phyloP scores from a whole-genome alignment of 2,113 vertebrate species.

The Nyctibius bracteatus region DNA sequence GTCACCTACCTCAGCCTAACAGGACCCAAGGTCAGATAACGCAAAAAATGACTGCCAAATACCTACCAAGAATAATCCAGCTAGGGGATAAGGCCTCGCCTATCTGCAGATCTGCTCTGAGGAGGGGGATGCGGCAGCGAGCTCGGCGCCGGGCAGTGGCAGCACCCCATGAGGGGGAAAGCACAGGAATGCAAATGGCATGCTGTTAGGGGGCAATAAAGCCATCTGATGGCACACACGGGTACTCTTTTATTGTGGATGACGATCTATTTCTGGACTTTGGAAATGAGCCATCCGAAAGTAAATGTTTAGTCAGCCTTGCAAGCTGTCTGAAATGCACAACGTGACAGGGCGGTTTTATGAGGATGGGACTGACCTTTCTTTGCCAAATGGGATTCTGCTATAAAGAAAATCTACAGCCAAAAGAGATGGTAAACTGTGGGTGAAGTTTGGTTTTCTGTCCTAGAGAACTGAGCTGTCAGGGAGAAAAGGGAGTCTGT shows the following conservation, averaged over 20 bases:
- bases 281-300: slow-evolving; percentile 37
- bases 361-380: neutral
- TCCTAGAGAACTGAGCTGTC: neutral
- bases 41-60: neutral
- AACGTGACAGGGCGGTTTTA: neutral
- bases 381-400: neutral
- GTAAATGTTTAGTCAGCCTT: slow-evolving; percentile 53
- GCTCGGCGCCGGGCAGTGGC: fast-evolving
- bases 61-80: neutral
- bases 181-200: neutral
- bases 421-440: neutral
- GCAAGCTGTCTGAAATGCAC: neutral
- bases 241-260: neutral
- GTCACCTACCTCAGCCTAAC: neutral
- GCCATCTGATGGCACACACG: neutral
- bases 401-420: neutral
- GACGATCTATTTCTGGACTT: slow-evolving; percentile 1
- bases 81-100: neutral
- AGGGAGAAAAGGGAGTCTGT: neutral
- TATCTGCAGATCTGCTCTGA: neutral
- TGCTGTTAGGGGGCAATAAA: neutral
- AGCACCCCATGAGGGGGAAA: neutral
- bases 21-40: neutral
- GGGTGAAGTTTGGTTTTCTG: neutral
- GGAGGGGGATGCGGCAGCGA: neutral